Evolutionary conservation across 2,888 invertebrate species (phyloP).

Genomic region (Pseudeuparius sepicola): DNA sequence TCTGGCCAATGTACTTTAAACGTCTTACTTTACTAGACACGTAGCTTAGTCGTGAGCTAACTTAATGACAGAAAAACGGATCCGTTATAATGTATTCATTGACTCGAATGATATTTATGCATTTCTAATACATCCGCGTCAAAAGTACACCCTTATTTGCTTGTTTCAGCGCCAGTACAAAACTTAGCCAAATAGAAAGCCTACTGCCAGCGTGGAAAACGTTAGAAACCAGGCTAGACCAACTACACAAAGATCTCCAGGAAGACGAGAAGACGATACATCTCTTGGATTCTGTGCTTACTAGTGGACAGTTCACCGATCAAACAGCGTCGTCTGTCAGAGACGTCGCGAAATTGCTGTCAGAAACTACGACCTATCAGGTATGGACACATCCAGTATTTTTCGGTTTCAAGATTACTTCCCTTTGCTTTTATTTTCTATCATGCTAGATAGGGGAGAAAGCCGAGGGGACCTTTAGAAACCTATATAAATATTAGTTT

Average conservation of each 20-base stretch:
- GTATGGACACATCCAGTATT: too few species aligned
- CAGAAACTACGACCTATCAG: slow-evolving; percentile 39
- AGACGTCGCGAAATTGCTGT: slow-evolving; percentile 48
- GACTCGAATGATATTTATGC: too few species aligned
- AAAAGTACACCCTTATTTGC: too few species aligned
- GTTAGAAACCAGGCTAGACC: slow-evolving; percentile 64
- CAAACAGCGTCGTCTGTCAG: slow-evolving; percentile 47
- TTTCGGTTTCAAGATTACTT: too few species aligned
- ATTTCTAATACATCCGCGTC: too few species aligned
- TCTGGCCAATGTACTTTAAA: slow-evolving; percentile 29
- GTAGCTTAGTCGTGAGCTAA: slow-evolving; percentile 28
- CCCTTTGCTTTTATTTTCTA: too few species aligned
- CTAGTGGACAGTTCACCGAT: slow-evolving; percentile 37
- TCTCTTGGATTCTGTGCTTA: slow-evolving; percentile 41
- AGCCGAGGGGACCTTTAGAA: too few species aligned
- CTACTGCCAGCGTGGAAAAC: slow-evolving; percentile 65
- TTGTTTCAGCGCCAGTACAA: slow-evolving; percentile 61
- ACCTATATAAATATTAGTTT: too few species aligned
- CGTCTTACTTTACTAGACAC: slow-evolving; percentile 28
- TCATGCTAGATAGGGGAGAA: too few species aligned
- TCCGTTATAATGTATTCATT: too few species aligned
- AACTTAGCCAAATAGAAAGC: slow-evolving; percentile 60
- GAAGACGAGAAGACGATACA: slow-evolving; percentile 56
- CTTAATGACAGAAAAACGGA: too few species aligned
- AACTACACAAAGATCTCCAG: slow-evolving; percentile 64